These are phyloP conservation scores for Drymodes brunneopygia DNA, from an alignment of 2,113 vertebrate species.

Conservation along the genomic window DNA sequence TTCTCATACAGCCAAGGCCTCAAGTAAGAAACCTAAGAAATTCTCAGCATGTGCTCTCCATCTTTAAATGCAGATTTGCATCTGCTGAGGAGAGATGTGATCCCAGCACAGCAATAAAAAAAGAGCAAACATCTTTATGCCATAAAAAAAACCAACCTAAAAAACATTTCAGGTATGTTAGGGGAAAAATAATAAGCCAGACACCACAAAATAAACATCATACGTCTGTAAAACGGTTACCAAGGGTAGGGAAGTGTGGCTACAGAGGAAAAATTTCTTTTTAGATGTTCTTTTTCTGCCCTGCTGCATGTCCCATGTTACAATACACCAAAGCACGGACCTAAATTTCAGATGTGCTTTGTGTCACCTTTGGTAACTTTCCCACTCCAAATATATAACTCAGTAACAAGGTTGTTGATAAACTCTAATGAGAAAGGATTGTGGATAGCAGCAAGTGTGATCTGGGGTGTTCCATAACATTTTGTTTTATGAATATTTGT, in stretches of 20 bases:
- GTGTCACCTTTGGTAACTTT: background rate
- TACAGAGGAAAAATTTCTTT: background rate
- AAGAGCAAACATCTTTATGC: background rate
- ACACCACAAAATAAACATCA: background rate
- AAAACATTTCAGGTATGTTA: background rate
- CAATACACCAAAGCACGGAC: background rate
- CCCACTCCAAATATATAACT: background rate
- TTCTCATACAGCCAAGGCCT: background rate
- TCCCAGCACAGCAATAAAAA: background rate
- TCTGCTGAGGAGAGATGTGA: background rate
- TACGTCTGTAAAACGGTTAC: fast-evolving
- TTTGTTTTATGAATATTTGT: background rate
- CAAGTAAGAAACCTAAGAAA: background rate
- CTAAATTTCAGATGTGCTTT: background rate
- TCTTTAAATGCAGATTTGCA: background rate
- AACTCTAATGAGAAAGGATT: background rate
- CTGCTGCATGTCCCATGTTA: background rate
- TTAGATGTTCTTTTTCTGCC: background rate
- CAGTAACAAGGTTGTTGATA: background rate
- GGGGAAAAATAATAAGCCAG: background rate
- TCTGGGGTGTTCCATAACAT: background rate
- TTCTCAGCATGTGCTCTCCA: background rate
- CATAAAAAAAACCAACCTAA: fast-evolving
- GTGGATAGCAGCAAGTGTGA: background rate
- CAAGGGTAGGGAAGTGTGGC: background rate